Conservation (phyloP, 2,888 invertebrate species). For the Ennomos quercinarius region DNA sequence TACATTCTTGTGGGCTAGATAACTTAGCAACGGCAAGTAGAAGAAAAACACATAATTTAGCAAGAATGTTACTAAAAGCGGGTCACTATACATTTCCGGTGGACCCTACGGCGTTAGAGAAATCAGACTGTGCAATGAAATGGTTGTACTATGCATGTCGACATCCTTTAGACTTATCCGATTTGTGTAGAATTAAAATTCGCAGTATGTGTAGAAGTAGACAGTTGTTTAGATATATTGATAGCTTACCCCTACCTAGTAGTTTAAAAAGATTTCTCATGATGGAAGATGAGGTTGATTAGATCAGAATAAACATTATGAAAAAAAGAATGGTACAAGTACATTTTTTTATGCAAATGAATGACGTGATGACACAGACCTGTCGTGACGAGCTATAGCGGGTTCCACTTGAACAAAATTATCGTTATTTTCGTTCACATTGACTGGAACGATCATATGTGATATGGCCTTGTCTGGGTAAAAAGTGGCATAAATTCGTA, state of each 20-base stretch:
- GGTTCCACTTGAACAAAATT: too few relatives aligned
- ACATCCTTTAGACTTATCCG: slow-evolving; percentile 81
- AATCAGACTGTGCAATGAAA: slow-evolving; percentile 49
- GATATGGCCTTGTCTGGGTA: too few relatives aligned
- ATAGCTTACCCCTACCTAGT: slow-evolving; percentile 82
- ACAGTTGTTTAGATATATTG: slow-evolving; percentile 67
- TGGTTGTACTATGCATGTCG: slow-evolving; percentile 73
- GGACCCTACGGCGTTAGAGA: slow-evolving; percentile 35
- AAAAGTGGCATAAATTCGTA: too few relatives aligned
- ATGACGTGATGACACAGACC: too few relatives aligned
- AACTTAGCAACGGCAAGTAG: slow-evolving; percentile 84
- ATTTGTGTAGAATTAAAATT: slow-evolving; percentile 85
- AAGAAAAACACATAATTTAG: slow-evolving; percentile 58
- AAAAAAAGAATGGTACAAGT: too few relatives aligned
- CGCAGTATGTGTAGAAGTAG: slow-evolving; percentile 60
- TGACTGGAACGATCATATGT: too few relatives aligned
- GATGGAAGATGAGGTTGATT: slow-evolving; percentile 77
- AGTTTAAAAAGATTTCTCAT: slow-evolving; percentile 84
- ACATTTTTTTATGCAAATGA: too few relatives aligned
- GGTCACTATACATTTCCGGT: slow-evolving; percentile 55
- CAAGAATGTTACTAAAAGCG: slow-evolving; percentile 71
- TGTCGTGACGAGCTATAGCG: too few relatives aligned
- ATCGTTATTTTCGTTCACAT: too few relatives aligned
- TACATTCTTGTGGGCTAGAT: slow-evolving; percentile 83
- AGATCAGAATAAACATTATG: not conserved